Percentiles rank a stretch among this genome's conserved stretches.
phyloP scores from a whole-genome alignment of 2,113 vertebrate species.

The Tursiops truncatus region DNA sequence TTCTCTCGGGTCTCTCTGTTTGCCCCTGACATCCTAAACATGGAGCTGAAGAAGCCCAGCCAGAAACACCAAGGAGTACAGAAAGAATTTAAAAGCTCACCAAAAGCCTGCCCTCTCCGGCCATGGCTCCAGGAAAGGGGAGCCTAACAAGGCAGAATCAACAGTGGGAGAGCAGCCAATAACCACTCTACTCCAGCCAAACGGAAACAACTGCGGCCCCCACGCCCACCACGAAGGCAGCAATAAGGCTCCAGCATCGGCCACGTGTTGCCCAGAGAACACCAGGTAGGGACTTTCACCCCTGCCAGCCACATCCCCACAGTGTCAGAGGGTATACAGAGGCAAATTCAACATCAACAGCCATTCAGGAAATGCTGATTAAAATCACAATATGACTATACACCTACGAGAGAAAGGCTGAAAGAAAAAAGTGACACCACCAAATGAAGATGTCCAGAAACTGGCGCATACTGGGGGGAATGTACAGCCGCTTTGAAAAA shows the following conservation, averaged over 20 bases:
- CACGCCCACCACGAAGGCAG: background rate
- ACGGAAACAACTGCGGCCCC: background rate
- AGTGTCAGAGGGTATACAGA: background rate
- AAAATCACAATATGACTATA: background rate
- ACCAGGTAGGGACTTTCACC: background rate
- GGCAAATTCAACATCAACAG: background rate
- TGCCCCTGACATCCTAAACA: background rate
- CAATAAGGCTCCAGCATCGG: background rate
- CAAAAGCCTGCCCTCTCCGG: background rate
- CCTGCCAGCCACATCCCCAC: background rate
- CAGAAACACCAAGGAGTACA: background rate
- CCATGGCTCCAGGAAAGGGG: background rate
- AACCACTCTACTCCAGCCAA: background rate
- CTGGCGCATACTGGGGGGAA: accelerated
- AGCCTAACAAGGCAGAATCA: background rate
- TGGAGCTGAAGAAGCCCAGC: background rate
- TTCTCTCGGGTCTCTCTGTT: background rate
- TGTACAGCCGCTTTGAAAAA: accelerated
- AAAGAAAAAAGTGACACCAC: background rate
- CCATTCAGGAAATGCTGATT: background rate
- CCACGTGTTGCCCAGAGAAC: background rate
- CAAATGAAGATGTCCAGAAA: background rate
- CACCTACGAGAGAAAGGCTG: background rate
- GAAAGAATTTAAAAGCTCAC: background rate
- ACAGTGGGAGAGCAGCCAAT: background rate